Base-by-base conservation (phyloP, 1,140 invertebrate species). In the Cyrtorhinus lividipennis region DNA sequence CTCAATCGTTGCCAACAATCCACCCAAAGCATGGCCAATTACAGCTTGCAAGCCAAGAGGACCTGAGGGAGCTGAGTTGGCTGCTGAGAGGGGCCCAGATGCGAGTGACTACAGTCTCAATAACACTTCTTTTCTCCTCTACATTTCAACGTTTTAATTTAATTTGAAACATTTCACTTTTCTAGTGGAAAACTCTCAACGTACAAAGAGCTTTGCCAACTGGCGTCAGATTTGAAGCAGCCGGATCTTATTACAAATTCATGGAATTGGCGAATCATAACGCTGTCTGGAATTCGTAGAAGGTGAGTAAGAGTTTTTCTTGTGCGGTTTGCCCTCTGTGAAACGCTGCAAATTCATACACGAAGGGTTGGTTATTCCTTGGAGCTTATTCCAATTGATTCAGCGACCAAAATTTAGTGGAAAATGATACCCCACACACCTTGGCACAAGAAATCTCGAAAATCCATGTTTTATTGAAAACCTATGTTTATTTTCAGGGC, bases 231-330 rank as follows among this genome's bases (percentile, higher is more conserved):
- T 75, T 76, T 96, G 27, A 94, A 95, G 71, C 88, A 95, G 71
- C 93, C 93, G 0, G 92, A 96, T 73, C 79, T 97, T 48, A 83
- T 95, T 97, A 96, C 74, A 89, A 92, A 74, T 97, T 97, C 71
- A 90, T 96, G 85, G 86, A 94, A 73, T 75, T 97, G 62, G 92
- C 92, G 2, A 93, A 95, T 78, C 88, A 95, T 70, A 92, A 95
- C 76, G 84, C 89, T 2, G 80, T 90, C 23, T 97, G 92, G 92
- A 94, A 91, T 69, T 92, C 91, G 0, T 92, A 91, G 75, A 84
- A 67, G 63, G 68, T 66, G 62, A 63, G 46, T 61, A 12, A n/a
- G n/a, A n/a, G n/a, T n/a, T n/a, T n/a, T n/a, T n/a, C n/a, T n/a
- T n/a, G n/a, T n/a, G n/a, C n/a, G n/a, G n/a, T n/a, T 45, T 12